Evolutionary conservation across 2,888 invertebrate species (phyloP).

Genomic region (Pilophorus perplexus): DNA sequence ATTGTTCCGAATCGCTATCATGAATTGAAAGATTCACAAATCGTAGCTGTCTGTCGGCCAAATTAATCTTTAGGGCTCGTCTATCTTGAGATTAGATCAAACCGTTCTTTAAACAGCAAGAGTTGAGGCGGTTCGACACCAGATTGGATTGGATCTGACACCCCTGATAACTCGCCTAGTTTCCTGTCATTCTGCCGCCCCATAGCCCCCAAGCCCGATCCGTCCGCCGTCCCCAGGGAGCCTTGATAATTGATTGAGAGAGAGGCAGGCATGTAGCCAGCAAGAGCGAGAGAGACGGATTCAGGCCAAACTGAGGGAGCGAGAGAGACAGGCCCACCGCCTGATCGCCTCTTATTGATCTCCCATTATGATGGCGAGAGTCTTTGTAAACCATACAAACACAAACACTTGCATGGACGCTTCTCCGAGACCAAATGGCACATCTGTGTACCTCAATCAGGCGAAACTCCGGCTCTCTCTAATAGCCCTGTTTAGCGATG

Average conservation of each 20-base stretch:
- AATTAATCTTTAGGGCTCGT: neutral
- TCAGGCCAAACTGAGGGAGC: neutral
- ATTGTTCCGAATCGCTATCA: no score
- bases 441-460: no score
- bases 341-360: conserved; percentile 24
- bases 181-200: conserved; percentile 15
- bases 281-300: no score
- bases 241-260: conserved; percentile 16
- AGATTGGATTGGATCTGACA: conserved; percentile 23
- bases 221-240: neutral
- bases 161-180: conserved; percentile 17
- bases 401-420: conserved; percentile 1
- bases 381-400: neutral
- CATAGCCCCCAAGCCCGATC: neutral
- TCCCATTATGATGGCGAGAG: conserved; percentile 13
- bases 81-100: conserved; percentile 5
- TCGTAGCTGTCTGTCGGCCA: neutral
- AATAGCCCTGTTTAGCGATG: no score
- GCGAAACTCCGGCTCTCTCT: no score
- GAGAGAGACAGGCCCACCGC: neutral
- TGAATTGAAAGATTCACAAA: no score
- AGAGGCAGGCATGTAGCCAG: conserved; percentile 11
- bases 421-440: no score
- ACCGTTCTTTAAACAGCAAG: conserved; percentile 4
- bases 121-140: neutral